Evolutionary conservation across 2,888 invertebrate genomes (phyloP), one percentile per base, ranked within the genome.

Genomic region (Cetonia aurata): DNA sequence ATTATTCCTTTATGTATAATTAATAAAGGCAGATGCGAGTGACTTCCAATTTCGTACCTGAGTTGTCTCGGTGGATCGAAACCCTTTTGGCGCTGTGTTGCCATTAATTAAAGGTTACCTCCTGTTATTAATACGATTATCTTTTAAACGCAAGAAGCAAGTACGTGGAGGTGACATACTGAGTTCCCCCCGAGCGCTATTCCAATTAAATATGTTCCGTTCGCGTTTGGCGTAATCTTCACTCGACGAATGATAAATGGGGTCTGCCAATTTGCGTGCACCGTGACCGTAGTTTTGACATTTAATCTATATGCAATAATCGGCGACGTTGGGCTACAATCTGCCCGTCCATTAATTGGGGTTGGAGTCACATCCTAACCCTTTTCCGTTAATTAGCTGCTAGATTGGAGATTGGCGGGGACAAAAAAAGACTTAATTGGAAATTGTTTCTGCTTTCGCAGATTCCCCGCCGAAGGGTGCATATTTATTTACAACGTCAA

Each of bases 371-470:
- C 78, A 73, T 76, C 77, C 78, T 79, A 79, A 76, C 79, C 78
- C 74, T 75, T 37, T 79, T 78, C 79, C 76, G 74, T 74, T 82
- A 81, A 83, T 82, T 82, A 82, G 79, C 78, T 79, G 77, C 76
- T 80, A 80, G 80, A 79, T 79, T 77, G 79, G 77, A 81, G 81
- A 82, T 82, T 81, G 78, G 79, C 48, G n/a, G 62, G 50, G 50
- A 4, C 25, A 25, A 37, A 62, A 80, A 80, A 83, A 80, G 81
- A 81, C 81, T 82, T 83, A 82, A 83, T 83, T 83, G 80, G 81
- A 81, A 82, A 82, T 81, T 81, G 82, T 81, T 81, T 80, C 74
- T 62, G 48, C 37, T 62, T 62, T 62, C 48, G 62, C 48, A 33
- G 62, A 62, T 62, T 62, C 48, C 76, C 75, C 70, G 74, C 74